These are phyloP conservation scores for Mystacides longicornis DNA, from an alignment of 2,888 invertebrate species.

Conservation along the genomic window DNA sequence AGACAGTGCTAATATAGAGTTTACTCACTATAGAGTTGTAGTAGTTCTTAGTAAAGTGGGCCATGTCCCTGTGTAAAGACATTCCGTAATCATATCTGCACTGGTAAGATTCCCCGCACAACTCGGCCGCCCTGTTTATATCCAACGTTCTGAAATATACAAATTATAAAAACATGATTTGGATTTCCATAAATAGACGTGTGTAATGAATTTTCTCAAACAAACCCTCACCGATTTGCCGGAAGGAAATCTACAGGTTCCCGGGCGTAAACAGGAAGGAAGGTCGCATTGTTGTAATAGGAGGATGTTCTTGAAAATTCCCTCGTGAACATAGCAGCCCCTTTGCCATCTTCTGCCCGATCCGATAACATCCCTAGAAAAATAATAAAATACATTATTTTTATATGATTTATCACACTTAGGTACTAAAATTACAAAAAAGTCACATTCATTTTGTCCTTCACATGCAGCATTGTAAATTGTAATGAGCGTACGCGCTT, in stretches of 20 bases:
- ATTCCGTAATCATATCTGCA: slow-evolving; percentile 85
- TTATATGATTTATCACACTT: no score
- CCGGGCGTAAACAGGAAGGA: slow-evolving; percentile 65
- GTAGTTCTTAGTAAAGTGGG: slow-evolving; percentile 80
- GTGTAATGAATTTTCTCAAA: no score
- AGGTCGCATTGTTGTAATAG: slow-evolving; percentile 70
- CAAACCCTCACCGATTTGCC: slow-evolving; percentile 50
- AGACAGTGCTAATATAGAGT: slow-evolving; percentile 29
- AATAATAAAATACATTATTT: no score
- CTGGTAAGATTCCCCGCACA: slow-evolving; percentile 77
- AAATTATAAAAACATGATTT: no score
- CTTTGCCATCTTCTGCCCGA: slow-evolving; percentile 62
- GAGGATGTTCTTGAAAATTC: slow-evolving; percentile 76
- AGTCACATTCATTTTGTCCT: no score
- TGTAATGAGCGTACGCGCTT: no score
- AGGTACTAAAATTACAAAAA: no score
- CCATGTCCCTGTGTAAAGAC: slow-evolving; percentile 76
- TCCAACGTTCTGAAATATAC: slow-evolving; percentile 41
- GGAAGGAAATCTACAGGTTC: slow-evolving; percentile 68
- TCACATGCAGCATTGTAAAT: no score
- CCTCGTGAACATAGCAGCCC: slow-evolving; percentile 68
- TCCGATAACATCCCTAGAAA: slow-evolving; percentile 70
- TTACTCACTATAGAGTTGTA: slow-evolving; percentile 53
- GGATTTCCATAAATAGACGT: no score
- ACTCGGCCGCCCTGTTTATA: slow-evolving; percentile 54